phyloP scores from a whole-genome alignment of 1,140 invertebrate genomes.

The Hesperophylax magnus region DNA sequence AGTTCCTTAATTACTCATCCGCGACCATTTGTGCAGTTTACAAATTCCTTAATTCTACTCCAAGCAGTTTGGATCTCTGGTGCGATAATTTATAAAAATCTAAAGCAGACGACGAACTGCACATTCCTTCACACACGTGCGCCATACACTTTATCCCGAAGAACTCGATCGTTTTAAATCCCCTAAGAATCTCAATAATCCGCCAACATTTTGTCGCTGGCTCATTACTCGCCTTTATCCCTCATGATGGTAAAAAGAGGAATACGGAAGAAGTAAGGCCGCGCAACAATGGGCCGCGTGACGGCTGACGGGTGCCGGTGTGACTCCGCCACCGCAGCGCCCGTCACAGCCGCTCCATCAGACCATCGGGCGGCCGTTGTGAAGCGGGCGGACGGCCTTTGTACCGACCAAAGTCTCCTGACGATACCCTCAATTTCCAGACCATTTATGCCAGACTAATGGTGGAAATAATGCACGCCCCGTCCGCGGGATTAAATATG shows the following conservation, averaged over 20 bases:
- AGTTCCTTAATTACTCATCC: too few species aligned
- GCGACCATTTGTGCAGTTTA: too few species aligned
- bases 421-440: constrained; percentile 55
- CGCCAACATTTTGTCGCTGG: background rate
- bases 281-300: constrained; percentile 5
- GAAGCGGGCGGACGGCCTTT: constrained; percentile 28
- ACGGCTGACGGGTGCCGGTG: constrained; percentile 1
- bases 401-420: constrained; percentile 46
- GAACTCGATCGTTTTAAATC: background rate
- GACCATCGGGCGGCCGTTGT: constrained; percentile 39
- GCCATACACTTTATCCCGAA: background rate
- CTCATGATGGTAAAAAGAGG: too few species aligned
- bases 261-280: background rate
- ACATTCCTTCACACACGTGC: too few species aligned
- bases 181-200: background rate
- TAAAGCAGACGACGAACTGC: too few species aligned
- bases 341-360: background rate
- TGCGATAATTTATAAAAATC: too few species aligned
- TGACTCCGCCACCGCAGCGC: constrained; percentile 21
- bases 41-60: too few species aligned
- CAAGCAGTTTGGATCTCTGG: too few species aligned
- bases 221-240: background rate
- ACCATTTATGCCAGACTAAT: constrained; percentile 57
- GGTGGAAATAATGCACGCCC: constrained; percentile 55
- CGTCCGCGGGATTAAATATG: background rate